A percentile compares a stretch with the other conserved stretches of the same genome.
phyloP scores from a whole-genome alignment of 2,797 vertebrate genomes.

The Gambusia yucatana region DNA sequence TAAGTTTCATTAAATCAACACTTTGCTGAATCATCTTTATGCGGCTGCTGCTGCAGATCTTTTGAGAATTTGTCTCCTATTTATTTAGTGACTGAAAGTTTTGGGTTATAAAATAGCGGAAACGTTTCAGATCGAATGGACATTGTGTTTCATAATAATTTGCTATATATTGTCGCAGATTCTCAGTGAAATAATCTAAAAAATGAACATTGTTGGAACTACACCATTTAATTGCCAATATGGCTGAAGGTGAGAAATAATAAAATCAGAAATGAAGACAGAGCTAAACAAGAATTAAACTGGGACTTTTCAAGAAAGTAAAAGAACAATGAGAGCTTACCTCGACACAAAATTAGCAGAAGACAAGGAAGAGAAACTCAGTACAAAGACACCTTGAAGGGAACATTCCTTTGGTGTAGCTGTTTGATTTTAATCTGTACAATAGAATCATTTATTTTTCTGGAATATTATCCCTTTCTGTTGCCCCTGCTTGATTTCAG shows the following conservation, averaged over 20 bases:
- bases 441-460: background rate
- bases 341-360: background rate
- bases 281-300: background rate
- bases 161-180: background rate
- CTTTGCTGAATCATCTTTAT: background rate
- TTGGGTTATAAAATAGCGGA: background rate
- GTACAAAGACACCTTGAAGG: background rate
- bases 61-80: too few relatives aligned
- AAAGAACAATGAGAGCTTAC: background rate
- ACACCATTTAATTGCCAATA: background rate
- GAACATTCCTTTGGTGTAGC: background rate
- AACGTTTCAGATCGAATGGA: background rate
- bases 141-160: background rate
- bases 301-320: background rate
- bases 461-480: background rate
- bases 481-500: too few relatives aligned
- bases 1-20: background rate
- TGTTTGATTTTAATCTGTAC: background rate
- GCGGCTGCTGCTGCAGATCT: background rate
- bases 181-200: background rate
- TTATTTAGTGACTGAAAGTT: background rate
- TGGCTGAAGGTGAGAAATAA: background rate
- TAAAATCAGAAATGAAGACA: too few relatives aligned
- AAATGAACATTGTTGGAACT: background rate
- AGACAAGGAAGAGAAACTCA: background rate